Percentiles rank a stretch among this genome's conserved stretches.
phyloP scores from a whole-genome alignment of 2,797 vertebrate species.

The Tapera naevia region DNA sequence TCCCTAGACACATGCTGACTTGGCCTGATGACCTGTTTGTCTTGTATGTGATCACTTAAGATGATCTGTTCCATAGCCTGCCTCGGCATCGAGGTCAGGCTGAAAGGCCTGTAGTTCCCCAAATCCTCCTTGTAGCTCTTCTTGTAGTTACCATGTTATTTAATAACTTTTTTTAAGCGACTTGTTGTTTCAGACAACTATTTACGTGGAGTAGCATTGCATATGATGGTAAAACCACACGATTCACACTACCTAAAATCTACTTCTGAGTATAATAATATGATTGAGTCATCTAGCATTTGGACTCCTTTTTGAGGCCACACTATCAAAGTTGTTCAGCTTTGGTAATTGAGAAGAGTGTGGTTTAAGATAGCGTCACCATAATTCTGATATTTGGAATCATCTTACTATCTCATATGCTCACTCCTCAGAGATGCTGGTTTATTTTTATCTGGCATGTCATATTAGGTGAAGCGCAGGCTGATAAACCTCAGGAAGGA shows the following conservation, averaged over 20 bases:
- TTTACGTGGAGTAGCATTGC: not conserved
- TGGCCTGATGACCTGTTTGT: no score
- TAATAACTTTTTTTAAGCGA: not conserved
- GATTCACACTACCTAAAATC: not conserved
- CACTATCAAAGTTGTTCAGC: not conserved
- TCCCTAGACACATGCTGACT: no score
- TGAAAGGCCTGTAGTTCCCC: no score
- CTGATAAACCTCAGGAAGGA: not conserved
- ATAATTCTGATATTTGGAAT: not conserved
- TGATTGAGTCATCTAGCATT: not conserved
- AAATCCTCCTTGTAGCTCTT: no score
- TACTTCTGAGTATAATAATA: not conserved
- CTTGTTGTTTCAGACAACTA: not conserved
- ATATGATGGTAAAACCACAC: not conserved
- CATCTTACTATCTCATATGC: not conserved
- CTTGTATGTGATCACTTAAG: no score
- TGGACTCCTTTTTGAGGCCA: not conserved
- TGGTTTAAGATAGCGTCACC: not conserved
- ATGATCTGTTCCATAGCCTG: no score
- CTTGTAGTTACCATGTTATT: not conserved
- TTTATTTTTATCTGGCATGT: not conserved
- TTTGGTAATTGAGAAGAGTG: not conserved
- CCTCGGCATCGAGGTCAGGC: no score
- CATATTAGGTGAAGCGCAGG: not conserved
- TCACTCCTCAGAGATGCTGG: not conserved